Evolutionary conservation across 64 coral and sea anemone genomes (phyloP).

Genomic region (Actinia equina): DNA sequence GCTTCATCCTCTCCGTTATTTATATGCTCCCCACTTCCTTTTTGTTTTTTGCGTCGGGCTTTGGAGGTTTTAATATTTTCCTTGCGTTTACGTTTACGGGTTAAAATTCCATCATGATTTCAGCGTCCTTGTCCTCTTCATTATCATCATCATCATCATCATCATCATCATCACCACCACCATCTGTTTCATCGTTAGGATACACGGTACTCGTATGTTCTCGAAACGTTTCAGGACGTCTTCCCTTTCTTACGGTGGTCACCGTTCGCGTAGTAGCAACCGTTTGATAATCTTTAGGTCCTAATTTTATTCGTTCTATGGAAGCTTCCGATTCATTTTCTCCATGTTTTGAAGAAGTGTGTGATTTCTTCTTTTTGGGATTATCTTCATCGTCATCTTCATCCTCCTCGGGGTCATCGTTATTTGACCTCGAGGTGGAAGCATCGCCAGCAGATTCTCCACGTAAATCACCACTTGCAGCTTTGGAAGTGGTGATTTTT

Average conservation of each 20-base stretch:
- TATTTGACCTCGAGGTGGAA: neutral
- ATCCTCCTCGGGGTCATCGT: neutral
- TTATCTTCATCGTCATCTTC: neutral
- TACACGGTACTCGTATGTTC: neutral
- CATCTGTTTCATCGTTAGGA: neutral
- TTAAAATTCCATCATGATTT: neutral
- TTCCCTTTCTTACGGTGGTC: neutral
- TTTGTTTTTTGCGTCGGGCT: neutral
- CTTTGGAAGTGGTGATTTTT: too few relatives aligned
- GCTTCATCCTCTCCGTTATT: neutral
- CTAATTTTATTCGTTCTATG: neutral
- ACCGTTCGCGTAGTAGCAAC: neutral
- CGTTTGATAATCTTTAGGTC: neutral
- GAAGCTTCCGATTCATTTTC: neutral
- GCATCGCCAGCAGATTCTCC: neutral
- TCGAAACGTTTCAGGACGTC: neutral
- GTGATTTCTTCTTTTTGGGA: neutral
- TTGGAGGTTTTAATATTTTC: neutral
- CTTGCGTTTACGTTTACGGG: neutral
- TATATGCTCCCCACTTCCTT: neutral
- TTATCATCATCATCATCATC: neutral
- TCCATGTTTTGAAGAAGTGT: neutral
- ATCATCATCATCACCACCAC: too few relatives aligned
- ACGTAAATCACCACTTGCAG: neutral
- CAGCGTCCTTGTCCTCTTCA: neutral